Conservation (phyloP, 2,113 vertebrate genomes). For the Nesospiza acunhae region DNA sequence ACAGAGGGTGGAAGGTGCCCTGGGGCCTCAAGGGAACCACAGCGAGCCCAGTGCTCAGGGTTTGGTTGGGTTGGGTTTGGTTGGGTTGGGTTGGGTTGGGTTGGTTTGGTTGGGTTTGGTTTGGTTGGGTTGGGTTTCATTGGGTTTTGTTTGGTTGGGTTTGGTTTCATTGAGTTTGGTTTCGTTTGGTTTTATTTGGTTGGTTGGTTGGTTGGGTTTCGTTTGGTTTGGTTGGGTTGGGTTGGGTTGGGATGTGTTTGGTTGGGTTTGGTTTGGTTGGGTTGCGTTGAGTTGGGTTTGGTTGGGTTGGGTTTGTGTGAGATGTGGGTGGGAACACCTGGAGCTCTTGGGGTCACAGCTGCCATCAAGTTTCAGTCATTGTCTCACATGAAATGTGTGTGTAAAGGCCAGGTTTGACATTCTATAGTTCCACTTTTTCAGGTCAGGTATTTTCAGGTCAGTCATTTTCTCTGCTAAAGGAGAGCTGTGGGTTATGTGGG, state of each 20-base stretch:
- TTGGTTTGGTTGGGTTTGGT: accelerated
- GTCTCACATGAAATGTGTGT: not conserved
- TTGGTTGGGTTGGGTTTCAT: too few species aligned
- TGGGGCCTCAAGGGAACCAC: not conserved
- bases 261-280: not conserved
- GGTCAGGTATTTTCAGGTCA: not conserved
- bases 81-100: too few species aligned
- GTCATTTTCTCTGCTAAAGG: not conserved
- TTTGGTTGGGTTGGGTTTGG: not conserved
- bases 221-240: accelerated
- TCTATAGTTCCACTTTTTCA: accelerated
- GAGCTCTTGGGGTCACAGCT: not conserved
- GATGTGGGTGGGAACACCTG: not conserved
- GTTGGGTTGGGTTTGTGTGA: accelerated
- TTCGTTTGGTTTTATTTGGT: accelerated
- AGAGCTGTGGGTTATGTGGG: not conserved
- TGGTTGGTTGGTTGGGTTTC: too few species aligned
- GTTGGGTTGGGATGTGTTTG: accelerated
- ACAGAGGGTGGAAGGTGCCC: accelerated
- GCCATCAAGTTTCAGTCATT: not conserved
- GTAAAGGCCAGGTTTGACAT: not conserved
- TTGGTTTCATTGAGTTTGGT: not conserved
- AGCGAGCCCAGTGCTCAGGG: accelerated
- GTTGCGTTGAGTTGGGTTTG: accelerated
- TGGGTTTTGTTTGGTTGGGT: accelerated